Percentiles rank a stretch among this genome's conserved stretches.
Conservation (phyloP, 1,140 invertebrate genomes). For the Drosophila persimilis region DNA sequence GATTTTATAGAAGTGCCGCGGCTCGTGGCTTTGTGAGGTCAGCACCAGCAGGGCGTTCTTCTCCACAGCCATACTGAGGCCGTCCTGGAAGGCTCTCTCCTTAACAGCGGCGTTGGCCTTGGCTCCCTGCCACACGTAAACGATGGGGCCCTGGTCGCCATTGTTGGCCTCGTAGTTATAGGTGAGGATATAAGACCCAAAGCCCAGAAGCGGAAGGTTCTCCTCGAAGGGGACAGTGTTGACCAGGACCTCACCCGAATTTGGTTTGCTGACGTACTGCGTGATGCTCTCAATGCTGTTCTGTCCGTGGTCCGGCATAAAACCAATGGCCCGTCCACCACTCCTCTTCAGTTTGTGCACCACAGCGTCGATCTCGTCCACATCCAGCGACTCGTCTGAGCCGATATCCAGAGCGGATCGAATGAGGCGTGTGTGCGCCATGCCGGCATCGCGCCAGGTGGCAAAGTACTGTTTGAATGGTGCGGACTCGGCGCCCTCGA, state of each 20-base stretch:
- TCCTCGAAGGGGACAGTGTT: constrained; percentile 85
- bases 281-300: constrained; percentile 60
- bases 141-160: constrained; percentile 84
- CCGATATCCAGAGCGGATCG: constrained; percentile 82
- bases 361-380: constrained; percentile 71
- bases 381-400: constrained; percentile 71
- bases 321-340: constrained; percentile 86
- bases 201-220: constrained; percentile 89
- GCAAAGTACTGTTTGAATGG: constrained; percentile 91
- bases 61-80: constrained; percentile 86
- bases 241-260: constrained; percentile 49
- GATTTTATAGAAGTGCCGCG: constrained; percentile 90
- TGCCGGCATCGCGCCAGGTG: constrained; percentile 88
- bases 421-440: constrained; percentile 85
- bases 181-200: constrained; percentile 90
- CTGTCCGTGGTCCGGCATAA: constrained; percentile 89
- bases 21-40: constrained; percentile 89
- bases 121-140: constrained; percentile 88
- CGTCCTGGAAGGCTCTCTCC: constrained; percentile 86
- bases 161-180: constrained; percentile 87
- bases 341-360: constrained; percentile 82
- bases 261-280: constrained; percentile 60
- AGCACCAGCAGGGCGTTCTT: constrained; percentile 85
- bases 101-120: constrained; percentile 52
- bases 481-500: constrained; percentile 89